Conservation (phyloP, 2,797 vertebrate genomes). For the Melanogrammus aeglefinus region DNA sequence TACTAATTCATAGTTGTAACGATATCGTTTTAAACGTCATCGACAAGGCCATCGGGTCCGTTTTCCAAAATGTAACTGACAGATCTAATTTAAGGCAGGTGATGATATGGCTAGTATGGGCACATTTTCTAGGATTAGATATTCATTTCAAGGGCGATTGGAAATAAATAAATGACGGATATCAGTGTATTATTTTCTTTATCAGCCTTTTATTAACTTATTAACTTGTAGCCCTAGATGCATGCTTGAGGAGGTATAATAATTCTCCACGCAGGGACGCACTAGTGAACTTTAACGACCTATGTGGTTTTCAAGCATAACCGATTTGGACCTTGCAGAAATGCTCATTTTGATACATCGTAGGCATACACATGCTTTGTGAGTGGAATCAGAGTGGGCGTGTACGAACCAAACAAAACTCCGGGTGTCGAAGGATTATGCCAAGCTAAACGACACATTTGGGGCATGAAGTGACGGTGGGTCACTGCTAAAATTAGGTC, state of each 20-base stretch:
- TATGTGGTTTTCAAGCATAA: background rate
- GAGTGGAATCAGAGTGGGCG: conserved; percentile 35
- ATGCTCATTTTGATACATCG: background rate
- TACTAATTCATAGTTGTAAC: background rate
- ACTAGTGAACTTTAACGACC: background rate
- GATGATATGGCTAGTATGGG: background rate
- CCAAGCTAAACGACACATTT: conserved; percentile 56
- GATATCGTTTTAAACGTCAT: background rate
- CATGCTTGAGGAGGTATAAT: background rate
- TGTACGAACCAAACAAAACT: conserved; percentile 45
- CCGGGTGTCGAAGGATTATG: conserved; percentile 56
- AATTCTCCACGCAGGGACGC: background rate
- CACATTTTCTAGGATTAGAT: background rate
- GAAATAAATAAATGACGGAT: no score
- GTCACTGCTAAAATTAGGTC: conserved; percentile 74
- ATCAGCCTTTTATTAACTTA: background rate
- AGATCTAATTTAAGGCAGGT: background rate
- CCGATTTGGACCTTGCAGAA: background rate
- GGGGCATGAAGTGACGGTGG: conserved; percentile 51
- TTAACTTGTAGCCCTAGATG: background rate
- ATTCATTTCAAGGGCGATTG: no score
- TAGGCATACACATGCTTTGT: background rate
- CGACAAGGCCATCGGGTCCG: background rate
- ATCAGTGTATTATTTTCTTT: no score
- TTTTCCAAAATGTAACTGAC: background rate